Percentiles rank a stretch among this genome's conserved stretches.
Evolutionary conservation across 1,140 invertebrate species (phyloP).

Genomic region (Nasonia vitripennis): DNA sequence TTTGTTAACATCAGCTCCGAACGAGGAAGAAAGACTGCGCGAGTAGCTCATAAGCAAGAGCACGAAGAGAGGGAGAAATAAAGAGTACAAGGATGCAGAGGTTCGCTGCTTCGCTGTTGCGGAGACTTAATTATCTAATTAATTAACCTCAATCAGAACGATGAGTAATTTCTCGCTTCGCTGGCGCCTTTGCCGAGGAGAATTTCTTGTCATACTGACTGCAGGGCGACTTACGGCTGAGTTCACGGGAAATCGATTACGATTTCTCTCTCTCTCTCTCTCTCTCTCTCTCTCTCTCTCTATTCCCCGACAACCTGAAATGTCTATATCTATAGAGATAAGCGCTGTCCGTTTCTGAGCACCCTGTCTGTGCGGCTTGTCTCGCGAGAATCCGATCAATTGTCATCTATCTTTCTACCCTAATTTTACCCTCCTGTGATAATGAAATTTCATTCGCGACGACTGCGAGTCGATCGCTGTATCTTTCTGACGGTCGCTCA

Average conservation of each 20-base stretch:
- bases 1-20: background rate
- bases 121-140: slow-evolving; percentile 76
- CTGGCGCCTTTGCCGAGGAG: slow-evolving; percentile 72
- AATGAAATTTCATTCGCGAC: slow-evolving; percentile 53
- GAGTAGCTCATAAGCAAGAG: background rate
- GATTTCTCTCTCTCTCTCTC: slow-evolving; percentile 59
- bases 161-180: slow-evolving; percentile 76
- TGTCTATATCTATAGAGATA: background rate
- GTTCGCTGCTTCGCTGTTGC: slow-evolving; percentile 52
- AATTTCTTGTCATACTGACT: slow-evolving; percentile 74
- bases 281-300: slow-evolving; percentile 48
- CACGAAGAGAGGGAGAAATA: background rate
- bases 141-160: slow-evolving; percentile 77
- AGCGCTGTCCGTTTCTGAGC: background rate
- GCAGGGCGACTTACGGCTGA: slow-evolving; percentile 72
- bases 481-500: background rate
- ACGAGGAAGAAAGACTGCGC: slow-evolving; percentile 5
- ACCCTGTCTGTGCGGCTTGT: background rate
- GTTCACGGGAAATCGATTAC: slow-evolving; percentile 75
- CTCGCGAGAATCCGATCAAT: slow-evolving; percentile 45
- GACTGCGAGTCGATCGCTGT: slow-evolving; percentile 43
- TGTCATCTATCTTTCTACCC: slow-evolving; percentile 43
- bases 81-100: background rate
- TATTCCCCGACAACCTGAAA: background rate
- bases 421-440: slow-evolving; percentile 28